Base-by-base conservation (phyloP, 2,888 invertebrate genomes). In the Zhengitettix transpicula region DNA sequence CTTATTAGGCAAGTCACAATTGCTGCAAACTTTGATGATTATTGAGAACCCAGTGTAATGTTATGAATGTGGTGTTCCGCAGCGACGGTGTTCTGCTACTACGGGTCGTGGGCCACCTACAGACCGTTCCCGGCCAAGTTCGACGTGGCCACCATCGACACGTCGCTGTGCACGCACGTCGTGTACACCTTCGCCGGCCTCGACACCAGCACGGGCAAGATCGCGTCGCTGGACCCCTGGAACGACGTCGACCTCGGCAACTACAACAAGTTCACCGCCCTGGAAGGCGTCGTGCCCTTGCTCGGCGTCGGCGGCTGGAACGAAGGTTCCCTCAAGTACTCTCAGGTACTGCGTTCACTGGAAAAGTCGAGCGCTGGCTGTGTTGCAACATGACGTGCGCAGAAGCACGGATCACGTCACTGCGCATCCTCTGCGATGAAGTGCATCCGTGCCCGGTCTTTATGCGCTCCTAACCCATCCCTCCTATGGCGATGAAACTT, bases 141-240 rank as follows among this genome's bases (percentile, higher is more conserved):
- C 66, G 76, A 80, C 10, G 80, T 86, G 0, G 75, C 77, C 10
- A 66, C 85, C 62, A 83, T 89, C 52, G 79, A 88, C 66, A 78
- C 85, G 0, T 71, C 70, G 11, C 72, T 86, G 0, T 90, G 89
- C 69, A 87, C 89, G 0, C 89, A 90, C 68, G 60, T 85, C 55
- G 78, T 88, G 12, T 91, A 89, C 68, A 73, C 83, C 0, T 91
- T 91, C 68, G 78, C 81, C 40, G 89, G 87, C 0, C 74, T 89
- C 10, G 71, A 77, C 52, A 81, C 81, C 1, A 72, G 57, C 51
- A 28, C 28, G 28, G 61, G 58, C 42, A 55, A 59, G 16, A 57
- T 60, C 9, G 15, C 52, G n/a, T 63, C 67, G 17, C 61, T 69
- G 1, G 74, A 76, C 66, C 62, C 69, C 0, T 66, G 65, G 57